A percentile compares a stretch with the other conserved stretches of the same genome.
Evolutionary conservation across 2,113 vertebrate species (phyloP).

Genomic region (Helogale parvula): DNA sequence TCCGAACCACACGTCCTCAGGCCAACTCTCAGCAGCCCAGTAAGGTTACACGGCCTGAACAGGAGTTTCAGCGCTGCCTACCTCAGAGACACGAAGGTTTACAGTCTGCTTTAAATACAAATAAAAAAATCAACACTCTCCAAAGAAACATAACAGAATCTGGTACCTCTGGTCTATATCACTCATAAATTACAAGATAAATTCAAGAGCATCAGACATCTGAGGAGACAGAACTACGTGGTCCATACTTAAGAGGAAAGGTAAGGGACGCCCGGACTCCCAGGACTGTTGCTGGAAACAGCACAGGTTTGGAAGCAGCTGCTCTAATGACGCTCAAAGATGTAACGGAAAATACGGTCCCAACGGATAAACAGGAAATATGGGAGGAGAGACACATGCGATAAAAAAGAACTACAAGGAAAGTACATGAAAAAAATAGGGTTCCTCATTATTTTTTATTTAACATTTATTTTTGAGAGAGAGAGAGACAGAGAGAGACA

Average conservation of each 20-base stretch:
- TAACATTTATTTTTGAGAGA: too few relatives aligned
- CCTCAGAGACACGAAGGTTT: not conserved
- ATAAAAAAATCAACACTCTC: not conserved
- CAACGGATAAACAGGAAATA: not conserved
- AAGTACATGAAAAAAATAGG: not conserved
- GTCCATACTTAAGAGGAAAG: not conserved
- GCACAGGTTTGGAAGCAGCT: not conserved
- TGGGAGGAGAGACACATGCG: not conserved
- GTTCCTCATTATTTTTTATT: not conserved
- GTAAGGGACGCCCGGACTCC: not conserved
- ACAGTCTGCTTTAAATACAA: not conserved
- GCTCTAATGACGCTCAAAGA: not conserved
- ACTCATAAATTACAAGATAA: not conserved
- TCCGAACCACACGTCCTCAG: not conserved
- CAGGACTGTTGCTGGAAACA: not conserved
- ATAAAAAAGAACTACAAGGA: not conserved
- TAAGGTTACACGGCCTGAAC: not conserved
- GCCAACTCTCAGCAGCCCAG: too few relatives aligned
- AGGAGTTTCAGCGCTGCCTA: not conserved
- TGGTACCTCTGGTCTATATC: not conserved
- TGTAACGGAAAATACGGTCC: not conserved
- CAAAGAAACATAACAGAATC: not conserved
- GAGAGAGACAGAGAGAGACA: too few relatives aligned
- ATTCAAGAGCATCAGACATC: not conserved
- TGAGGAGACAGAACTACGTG: not conserved